Conservation (phyloP, 2,888 invertebrate genomes). For the Laspeyria flexula region DNA sequence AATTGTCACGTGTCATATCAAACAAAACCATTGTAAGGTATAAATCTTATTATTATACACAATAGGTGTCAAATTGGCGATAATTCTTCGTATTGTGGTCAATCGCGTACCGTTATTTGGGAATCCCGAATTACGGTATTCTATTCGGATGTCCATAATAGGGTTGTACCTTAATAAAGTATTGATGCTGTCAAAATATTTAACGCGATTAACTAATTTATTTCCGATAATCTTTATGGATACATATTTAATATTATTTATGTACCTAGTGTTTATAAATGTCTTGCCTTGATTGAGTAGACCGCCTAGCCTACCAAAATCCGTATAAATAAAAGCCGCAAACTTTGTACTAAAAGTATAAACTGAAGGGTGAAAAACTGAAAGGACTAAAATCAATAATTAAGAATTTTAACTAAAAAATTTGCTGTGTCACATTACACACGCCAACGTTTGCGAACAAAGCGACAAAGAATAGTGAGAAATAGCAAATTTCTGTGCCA, state of each 20-base stretch:
- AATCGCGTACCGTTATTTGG: conserved; percentile 48
- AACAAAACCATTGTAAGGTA: conserved; percentile 67
- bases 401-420: no score
- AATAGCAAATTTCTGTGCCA: no score
- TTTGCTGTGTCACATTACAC: no score
- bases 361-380: no score
- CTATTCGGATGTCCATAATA: conserved; percentile 37
- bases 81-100: conserved; percentile 68
- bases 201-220: conserved; percentile 20
- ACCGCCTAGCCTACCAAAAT: no score
- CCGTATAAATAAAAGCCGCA: no score
- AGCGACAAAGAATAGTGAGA: no score
- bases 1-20: conserved; percentile 70
- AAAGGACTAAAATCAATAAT: no score
- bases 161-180: conserved; percentile 15
- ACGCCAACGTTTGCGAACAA: no score
- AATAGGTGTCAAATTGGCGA: conserved; percentile 73
- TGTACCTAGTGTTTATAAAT: no score
- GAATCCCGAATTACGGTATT: conserved; percentile 43
- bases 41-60: conserved; percentile 67
- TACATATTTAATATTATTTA: background rate
- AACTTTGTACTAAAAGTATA: no score
- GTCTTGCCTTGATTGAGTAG: no score
- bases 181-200: conserved; percentile 41
- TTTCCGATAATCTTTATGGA: conserved; percentile 1